Evolutionary conservation across 2,888 invertebrate genomes (phyloP), one percentile per base, ranked within the genome.

Genomic region (Drosophila subsilvestris): DNA sequence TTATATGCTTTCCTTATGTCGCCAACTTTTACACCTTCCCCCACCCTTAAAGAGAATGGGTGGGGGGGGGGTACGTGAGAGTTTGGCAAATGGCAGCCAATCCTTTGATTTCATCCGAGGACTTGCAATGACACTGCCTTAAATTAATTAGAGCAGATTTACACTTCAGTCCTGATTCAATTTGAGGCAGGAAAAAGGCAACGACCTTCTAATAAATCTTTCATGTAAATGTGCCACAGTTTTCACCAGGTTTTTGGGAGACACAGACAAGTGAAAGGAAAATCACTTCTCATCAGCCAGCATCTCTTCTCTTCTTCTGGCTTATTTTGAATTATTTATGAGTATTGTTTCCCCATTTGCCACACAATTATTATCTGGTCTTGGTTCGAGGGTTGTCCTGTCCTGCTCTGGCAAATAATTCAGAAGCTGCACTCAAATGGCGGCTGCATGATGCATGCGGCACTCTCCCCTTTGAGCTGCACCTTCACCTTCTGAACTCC

Each of bases 1-100:
- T 82, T 85, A 82, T 82, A 61, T 81, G 73, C 76, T 84, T 73
- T 71, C 81, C 74, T 80, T 82, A 73, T 81, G 79, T 81, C 79
- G 81, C 81, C 79, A 61, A 62, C 58, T 60, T 49, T 66, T 22
- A 55, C 29, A 7, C 0, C 18, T 14, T 20, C n/a, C 3, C 1
- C 32, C 37, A n/a, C 8, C 4, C 20, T 14, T 7, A 12, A 20
- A 25, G 20, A 14, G 7, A 14, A 14, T 14, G 1, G 14, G 14
- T n/a, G 3, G 25, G 7, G 1, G 14, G 14, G 10, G 3, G 25
- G 7, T 54, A 22, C 75, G 68, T 75, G 74, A 67, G 67, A 73
- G 68, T 65, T 69, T 67, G 67, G 63, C 73, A 59, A 80, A 78
- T 78, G 65, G 53, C 72, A 67, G 58, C n/a, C 29, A 51, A 63